Base-by-base conservation (phyloP, 2,797 vertebrate species). In the Pseudochirops corinnae region DNA sequence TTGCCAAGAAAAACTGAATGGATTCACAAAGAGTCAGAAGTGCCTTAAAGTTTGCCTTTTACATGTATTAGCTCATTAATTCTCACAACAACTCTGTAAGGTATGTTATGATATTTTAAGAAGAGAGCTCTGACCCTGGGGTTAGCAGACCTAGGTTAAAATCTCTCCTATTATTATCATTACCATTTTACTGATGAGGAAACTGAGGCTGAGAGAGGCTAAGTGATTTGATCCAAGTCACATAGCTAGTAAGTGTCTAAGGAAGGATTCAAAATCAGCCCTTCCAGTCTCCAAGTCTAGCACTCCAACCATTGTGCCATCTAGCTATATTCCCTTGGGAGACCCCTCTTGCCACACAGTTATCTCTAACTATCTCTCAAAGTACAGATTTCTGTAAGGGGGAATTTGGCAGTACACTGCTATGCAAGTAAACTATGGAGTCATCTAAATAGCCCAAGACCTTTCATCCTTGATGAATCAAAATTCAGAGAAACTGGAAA, bases 401-500 rank as follows among this genome's bases (percentile, higher is more conserved):
- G 58, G 95, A 90, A 67, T 58, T 39, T 55, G 56, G 58, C 33
- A 31, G 29, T 96, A 6, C 1, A 46, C 0, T 33, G 12, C 52
- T 60, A 62, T 67, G 90, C 29, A 92, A 92, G 58, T 92, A 31
- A 91, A n/a, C 60, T 55, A 16, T 60, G 33, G 33, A 93, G 14
- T 1, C 21, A 58, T 0, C 55, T 50, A 55, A 56, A 21, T 4
- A 24, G 94, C 46, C 4, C 28, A 26, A 94, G 90, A 93, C 7
- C 92, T 96, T 96, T 95, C 87, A 91, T 4, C 52, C n/a, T 26
- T 56, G 95, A 94, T 33, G 12, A 91, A 12, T 26, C 62, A 93
- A 97, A 96, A 74, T 96, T 96, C 62, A 67, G 0, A 93, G 39
- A 91, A 0, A 10, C 33, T 91, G n/a, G 90, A 97, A 96, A 94